A percentile compares a stretch with the other conserved stretches of the same genome.
Evolutionary conservation across 2,888 invertebrate genomes (phyloP).

Genomic region (Phortica okadai): DNA sequence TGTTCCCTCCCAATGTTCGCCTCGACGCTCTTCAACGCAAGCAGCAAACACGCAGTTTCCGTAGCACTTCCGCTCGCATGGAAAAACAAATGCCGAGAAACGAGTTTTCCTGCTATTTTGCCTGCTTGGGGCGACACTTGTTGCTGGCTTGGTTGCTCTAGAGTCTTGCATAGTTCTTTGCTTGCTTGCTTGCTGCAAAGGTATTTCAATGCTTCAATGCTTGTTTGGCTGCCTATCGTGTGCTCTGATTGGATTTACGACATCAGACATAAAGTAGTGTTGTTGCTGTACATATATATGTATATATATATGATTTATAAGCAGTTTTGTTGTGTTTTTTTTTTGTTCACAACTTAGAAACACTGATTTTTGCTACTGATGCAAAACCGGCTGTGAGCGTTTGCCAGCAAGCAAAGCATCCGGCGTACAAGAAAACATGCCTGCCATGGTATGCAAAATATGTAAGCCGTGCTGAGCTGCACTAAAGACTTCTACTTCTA

Average conservation of each 20-base stretch:
- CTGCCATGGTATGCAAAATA: not conserved
- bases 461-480: not conserved
- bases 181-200: too few relatives aligned
- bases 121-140: conserved; percentile 21
- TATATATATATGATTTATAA: conserved; percentile 6
- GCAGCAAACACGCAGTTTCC: not conserved
- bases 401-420: not conserved
- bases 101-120: not conserved
- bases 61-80: conserved; percentile 11
- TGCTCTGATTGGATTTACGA: conserved; percentile 21
- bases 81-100: conserved; percentile 8
- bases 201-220: too few relatives aligned
- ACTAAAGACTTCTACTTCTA: too few relatives aligned
- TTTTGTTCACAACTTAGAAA: not conserved
- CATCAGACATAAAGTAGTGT: conserved; percentile 1
- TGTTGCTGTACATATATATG: not conserved
- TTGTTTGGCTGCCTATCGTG: conserved; percentile 12
- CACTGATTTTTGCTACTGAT: not conserved
- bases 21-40: not conserved
- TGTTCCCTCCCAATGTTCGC: not conserved
- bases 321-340: not conserved
- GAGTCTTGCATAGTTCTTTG: not conserved
- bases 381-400: not conserved
- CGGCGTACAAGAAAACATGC: not conserved
- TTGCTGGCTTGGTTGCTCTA: not conserved